phyloP scores from a whole-genome alignment of 2,888 invertebrate species.

The Aquatica leii region DNA sequence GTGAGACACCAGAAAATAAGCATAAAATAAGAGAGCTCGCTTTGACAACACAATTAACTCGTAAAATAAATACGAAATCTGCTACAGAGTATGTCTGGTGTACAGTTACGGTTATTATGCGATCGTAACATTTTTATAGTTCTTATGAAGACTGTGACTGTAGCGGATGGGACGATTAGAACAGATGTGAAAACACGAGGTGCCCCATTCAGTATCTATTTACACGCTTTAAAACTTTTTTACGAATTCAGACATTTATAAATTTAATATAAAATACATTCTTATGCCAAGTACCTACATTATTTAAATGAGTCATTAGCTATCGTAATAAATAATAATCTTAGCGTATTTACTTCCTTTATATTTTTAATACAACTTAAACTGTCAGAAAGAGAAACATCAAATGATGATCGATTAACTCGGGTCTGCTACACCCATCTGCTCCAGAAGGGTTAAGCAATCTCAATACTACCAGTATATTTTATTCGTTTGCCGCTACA shows the following conservation, averaged over 20 bases:
- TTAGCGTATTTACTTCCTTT: no score
- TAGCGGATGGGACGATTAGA: constrained; percentile 37
- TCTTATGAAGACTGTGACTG: constrained; percentile 49
- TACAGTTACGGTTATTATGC: constrained; percentile 59
- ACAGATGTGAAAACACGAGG: constrained; percentile 37
- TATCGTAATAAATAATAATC: no score
- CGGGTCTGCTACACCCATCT: no score
- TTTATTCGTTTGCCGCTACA: no score
- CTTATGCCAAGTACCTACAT: constrained; percentile 4
- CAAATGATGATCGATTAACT: no score
- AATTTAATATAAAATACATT: constrained; percentile 16
- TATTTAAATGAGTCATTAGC: no score
- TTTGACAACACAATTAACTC: constrained; percentile 60
- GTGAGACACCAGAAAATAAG: constrained; percentile 39
- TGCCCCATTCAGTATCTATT: constrained; percentile 1
- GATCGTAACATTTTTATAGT: constrained; percentile 60
- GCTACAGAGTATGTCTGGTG: constrained; percentile 58
- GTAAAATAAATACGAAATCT: constrained; percentile 57
- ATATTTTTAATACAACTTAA: no score
- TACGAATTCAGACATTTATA: constrained; percentile 15
- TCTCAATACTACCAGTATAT: no score
- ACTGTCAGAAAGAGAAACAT: no score
- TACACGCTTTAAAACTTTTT: constrained; percentile 10
- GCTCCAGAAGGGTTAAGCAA: no score
- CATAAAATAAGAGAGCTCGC: constrained; percentile 41